Base-by-base conservation (phyloP, 1,140 invertebrate species). In the Bombus waltoni region DNA sequence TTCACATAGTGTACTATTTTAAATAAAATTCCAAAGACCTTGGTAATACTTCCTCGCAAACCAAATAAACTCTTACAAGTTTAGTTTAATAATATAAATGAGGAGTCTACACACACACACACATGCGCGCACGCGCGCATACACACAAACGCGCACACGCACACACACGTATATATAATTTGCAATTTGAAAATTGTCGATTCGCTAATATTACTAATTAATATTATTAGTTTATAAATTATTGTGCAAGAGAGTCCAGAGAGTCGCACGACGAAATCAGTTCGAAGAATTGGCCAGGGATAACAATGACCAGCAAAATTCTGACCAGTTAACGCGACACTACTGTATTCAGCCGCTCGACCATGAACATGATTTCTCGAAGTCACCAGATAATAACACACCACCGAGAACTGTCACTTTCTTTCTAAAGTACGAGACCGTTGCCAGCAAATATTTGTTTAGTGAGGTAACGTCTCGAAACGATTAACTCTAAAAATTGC, bases 391-490 rank as follows among this genome's bases (percentile, higher is more conserved):
- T 40, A 79, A 28, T 57, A 57, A 53, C 42, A 22, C 68, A 47
- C 9, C 65, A 77, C 35, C 32, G 13, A 40, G 35, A 85, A 80
- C 77, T 85, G 83, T 85, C 83, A 85, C 83, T 85, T 85, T 85
- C 83, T 53, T 85, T 35, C 76, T 85, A 57, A 80, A 80, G 76
- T 72, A 85, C 83, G 68, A 84, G 83, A 84, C 1, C 83, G 83
- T 72, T 85, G 83, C 83, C 83, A 85, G 76, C 76, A 80, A 85
- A 85, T 85, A 85, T 85, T 85, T 85, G 83, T 40, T 72, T 25
- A 35, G 68, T 80, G 83, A 85, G 83, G 53, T 73, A 85, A 85
- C 76, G 77, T 62, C 70, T 79, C 83, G 77, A 79, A 84, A 84
- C 83, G 40, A 53, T 22, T 84, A 71, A 78, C 40, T 79, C 83